These are phyloP conservation scores for Neelides folsomi DNA, from an alignment of 2,888 invertebrate genomes.

Conservation along the genomic window DNA sequence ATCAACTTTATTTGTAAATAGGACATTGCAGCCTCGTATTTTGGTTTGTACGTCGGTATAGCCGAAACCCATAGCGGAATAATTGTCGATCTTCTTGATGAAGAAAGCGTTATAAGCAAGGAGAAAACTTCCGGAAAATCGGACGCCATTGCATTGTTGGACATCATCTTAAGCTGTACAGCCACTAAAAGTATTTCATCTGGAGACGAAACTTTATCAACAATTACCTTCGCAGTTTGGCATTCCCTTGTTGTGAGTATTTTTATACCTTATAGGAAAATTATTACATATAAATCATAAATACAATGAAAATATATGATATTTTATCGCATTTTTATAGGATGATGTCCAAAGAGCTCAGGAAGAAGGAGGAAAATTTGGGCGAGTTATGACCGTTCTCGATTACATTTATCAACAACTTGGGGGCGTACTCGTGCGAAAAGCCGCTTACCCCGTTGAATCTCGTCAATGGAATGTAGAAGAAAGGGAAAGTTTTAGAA, in stretches of 20 bases:
- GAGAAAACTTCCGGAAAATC: constrained; percentile 19
- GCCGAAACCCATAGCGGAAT: constrained; percentile 29
- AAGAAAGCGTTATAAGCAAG: constrained; percentile 17
- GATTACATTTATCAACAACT: constrained; percentile 31
- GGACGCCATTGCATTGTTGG: constrained; percentile 22
- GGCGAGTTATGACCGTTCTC: constrained; percentile 28
- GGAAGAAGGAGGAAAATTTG: constrained; percentile 22
- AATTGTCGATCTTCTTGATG: constrained; percentile 27
- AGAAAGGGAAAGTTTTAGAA: constrained; percentile 28
- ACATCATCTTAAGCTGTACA: constrained; percentile 25
- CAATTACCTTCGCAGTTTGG: constrained; percentile 30
- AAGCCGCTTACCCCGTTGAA: constrained; percentile 24
- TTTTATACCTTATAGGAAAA: not conserved
- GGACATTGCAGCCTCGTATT: constrained; percentile 30
- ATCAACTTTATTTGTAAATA: constrained; percentile 7
- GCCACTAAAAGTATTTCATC: constrained; percentile 28
- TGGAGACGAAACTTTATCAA: constrained; percentile 28
- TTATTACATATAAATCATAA: no score
- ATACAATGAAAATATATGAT: not conserved
- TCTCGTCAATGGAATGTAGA: constrained; percentile 27
- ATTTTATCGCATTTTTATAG: constrained; percentile 7
- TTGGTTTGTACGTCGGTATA: constrained; percentile 27
- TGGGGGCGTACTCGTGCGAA: constrained; percentile 26
- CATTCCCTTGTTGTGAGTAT: constrained; percentile 28
- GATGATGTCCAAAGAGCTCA: constrained; percentile 28